Conservation (phyloP, 2,888 invertebrate species). For the Eupithecia tripunctaria region DNA sequence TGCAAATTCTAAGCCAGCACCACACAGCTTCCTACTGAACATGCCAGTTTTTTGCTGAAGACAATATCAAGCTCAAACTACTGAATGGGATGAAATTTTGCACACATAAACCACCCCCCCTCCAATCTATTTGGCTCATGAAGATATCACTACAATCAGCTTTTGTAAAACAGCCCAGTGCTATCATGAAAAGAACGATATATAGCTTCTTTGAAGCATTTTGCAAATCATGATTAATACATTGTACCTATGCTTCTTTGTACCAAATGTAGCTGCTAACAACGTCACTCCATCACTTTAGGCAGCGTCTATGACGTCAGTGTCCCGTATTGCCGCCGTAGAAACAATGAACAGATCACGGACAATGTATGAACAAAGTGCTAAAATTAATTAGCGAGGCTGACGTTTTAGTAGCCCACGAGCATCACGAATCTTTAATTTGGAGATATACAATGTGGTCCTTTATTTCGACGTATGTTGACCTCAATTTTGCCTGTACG, state of each 20-base stretch:
- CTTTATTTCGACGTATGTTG: conserved; percentile 19
- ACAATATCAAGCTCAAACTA: too few species aligned
- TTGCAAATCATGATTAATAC: conserved; percentile 11
- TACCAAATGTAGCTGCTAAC: conserved; percentile 3
- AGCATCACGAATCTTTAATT: conserved; percentile 29
- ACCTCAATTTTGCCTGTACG: not conserved
- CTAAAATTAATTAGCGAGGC: conserved; percentile 40
- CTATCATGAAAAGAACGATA: not conserved
- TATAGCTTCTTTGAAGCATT: not conserved
- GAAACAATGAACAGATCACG: conserved; percentile 45
- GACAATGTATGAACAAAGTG: conserved; percentile 29
- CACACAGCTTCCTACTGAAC: too few species aligned
- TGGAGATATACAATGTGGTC: conserved; percentile 10
- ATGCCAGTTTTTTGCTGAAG: too few species aligned
- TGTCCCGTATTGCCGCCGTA: conserved; percentile 24
- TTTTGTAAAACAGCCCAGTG: not conserved
- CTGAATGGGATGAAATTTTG: too few species aligned
- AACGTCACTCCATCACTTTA: conserved; percentile 18
- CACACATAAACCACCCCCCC: too few species aligned
- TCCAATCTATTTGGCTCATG: not conserved
- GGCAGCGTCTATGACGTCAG: conserved; percentile 31
- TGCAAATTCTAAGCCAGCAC: too few species aligned
- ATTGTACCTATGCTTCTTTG: conserved; percentile 6
- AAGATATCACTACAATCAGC: not conserved
- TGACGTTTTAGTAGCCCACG: conserved; percentile 31